Percentiles rank a stretch among this genome's conserved stretches.
These are phyloP conservation scores for Caenorhabditis sp. DNA, from an alignment of 2,888 invertebrate genomes.

Conservation along the genomic window DNA sequence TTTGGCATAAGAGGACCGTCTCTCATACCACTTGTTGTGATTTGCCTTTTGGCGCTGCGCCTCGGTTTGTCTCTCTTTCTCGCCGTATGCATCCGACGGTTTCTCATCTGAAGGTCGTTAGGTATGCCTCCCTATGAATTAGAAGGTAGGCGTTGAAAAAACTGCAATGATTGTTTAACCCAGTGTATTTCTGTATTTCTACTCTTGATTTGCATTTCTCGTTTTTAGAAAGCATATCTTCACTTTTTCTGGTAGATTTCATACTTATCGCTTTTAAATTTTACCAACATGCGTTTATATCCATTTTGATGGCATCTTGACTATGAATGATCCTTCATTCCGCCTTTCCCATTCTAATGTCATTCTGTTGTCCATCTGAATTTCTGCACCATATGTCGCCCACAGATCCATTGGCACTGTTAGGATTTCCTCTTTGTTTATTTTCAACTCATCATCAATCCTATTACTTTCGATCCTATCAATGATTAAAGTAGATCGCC, in stretches of 20 bases:
- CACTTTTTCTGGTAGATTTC: too few relatives aligned
- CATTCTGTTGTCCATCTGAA: slow-evolving; percentile 19
- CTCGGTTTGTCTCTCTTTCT: background rate
- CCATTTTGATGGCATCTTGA: slow-evolving; percentile 49
- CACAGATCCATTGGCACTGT: background rate
- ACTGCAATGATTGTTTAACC: slow-evolving; percentile 38
- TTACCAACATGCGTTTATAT: slow-evolving; percentile 44
- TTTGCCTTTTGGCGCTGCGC: slow-evolving; percentile 15
- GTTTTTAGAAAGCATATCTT: too few relatives aligned
- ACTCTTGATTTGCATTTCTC: slow-evolving; percentile 4
- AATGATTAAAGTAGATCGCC: slow-evolving; percentile 46
- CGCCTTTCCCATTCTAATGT: slow-evolving; percentile 6
- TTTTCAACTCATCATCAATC: background rate
- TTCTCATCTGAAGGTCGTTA: slow-evolving; percentile 44
- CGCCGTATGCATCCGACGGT: slow-evolving; percentile 15
- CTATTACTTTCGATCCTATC: slow-evolving; percentile 18
- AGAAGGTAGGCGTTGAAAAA: slow-evolving; percentile 37
- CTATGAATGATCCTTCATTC: slow-evolving; percentile 60
- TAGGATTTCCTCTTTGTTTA: slow-evolving; percentile 7
- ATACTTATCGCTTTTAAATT: too few relatives aligned
- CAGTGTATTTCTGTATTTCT: slow-evolving; percentile 12
- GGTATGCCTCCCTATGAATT: slow-evolving; percentile 8
- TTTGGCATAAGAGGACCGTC: slow-evolving; percentile 18
- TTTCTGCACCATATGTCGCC: slow-evolving; percentile 28
- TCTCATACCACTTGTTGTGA: too few relatives aligned